A percentile compares a stretch with the other conserved stretches of the same genome.
Evolutionary conservation across 2,888 invertebrate genomes (phyloP).

Genomic region (Erebia epiphron): DNA sequence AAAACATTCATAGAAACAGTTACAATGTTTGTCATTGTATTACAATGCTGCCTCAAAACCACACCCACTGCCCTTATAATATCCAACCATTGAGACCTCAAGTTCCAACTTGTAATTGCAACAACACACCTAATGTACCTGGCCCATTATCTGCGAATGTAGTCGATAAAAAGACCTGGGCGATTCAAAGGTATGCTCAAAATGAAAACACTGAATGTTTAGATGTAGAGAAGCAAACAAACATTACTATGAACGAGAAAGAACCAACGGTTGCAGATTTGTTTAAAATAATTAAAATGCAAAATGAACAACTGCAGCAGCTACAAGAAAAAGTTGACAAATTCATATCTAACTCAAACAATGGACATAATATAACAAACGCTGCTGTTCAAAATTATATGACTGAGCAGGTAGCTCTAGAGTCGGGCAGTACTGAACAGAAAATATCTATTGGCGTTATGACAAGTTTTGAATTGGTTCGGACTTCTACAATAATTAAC

Average conservation of each 20-base stretch:
- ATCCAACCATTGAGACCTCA: conserved; percentile 25
- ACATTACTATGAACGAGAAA: conserved; percentile 63
- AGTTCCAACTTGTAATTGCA: conserved; percentile 42
- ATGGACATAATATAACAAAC: conserved; percentile 49
- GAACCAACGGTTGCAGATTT: conserved; percentile 84
- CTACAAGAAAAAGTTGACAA: conserved; percentile 86
- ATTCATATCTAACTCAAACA: conserved; percentile 62
- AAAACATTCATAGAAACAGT: conserved; percentile 14
- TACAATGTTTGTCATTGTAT: conserved; percentile 33
- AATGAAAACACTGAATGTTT: conserved; percentile 51
- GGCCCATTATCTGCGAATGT: conserved; percentile 49
- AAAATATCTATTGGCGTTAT: conserved; percentile 88
- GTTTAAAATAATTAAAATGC: conserved; percentile 85
- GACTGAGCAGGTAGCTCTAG: conserved; percentile 60
- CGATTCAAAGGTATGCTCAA: conserved; percentile 65
- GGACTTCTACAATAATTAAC: conserved; percentile 74
- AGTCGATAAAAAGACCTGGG: conserved; percentile 68
- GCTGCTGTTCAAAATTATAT: conserved; percentile 53
- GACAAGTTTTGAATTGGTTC: conserved; percentile 87
- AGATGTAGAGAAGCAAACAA: conserved; percentile 61
- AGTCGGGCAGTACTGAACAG: conserved; percentile 62
- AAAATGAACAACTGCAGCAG: conserved; percentile 85
- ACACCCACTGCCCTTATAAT: conserved; percentile 36
- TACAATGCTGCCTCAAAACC: conserved; percentile 21
- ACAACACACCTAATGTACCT: conserved; percentile 23